Conservation (phyloP, 2,113 vertebrate species). For the Neodon shergylaensis region DNA sequence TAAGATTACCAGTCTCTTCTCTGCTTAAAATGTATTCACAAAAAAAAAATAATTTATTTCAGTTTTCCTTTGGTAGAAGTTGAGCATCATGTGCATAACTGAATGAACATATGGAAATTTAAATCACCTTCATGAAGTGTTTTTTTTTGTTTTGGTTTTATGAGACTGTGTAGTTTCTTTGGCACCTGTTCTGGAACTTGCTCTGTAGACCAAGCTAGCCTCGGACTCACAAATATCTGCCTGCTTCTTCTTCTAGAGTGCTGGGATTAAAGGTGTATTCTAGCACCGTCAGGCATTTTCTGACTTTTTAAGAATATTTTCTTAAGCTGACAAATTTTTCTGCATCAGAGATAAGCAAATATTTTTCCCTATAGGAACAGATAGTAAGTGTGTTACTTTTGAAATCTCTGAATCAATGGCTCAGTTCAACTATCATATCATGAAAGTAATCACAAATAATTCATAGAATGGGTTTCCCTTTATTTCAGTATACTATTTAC, state of each 20-base stretch:
- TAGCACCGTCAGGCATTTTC: not conserved
- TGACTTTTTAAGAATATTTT: not conserved
- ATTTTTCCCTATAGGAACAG: not conserved
- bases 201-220: no score
- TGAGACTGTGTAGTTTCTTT: no score
- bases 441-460: not conserved
- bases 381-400: not conserved
- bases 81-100: not conserved
- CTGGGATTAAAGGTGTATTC: no score
- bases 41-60: not conserved
- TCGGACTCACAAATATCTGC: no score
- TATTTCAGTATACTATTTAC: conserved; percentile 24
- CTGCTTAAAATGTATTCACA: conserved; percentile 17
- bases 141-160: no score
- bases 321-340: not conserved
- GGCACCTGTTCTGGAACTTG: no score
- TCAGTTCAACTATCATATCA: not conserved
- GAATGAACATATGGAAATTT: conserved; percentile 16
- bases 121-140: not conserved
- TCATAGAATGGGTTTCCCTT: not conserved
- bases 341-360: not conserved
- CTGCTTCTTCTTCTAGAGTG: no score
- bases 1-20: conserved; percentile 15
- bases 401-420: not conserved
- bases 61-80: not conserved